These are phyloP conservation scores for Adelognathus sp. DNA, from an alignment of 2,888 invertebrate species.

Conservation along the genomic window DNA sequence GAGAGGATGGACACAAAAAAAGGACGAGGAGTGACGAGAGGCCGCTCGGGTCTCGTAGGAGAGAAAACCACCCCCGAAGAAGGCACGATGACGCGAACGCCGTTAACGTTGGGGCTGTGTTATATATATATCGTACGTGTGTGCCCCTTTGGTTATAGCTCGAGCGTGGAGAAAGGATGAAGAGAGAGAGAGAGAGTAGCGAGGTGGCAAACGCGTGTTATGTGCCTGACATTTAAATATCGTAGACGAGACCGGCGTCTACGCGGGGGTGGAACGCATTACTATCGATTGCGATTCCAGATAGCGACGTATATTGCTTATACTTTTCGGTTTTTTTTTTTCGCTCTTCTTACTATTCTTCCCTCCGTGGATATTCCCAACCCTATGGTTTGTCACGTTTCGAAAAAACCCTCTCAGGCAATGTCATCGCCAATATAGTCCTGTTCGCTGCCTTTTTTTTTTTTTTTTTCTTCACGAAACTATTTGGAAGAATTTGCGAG, in stretches of 20 bases:
- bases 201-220: slow-evolving; percentile 74
- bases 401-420: neutral
- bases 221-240: slow-evolving; percentile 80
- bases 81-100: slow-evolving; percentile 41
- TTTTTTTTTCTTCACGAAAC: no score
- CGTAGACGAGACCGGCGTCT: slow-evolving; percentile 66
- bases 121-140: slow-evolving; percentile 34
- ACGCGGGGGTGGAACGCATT: slow-evolving; percentile 48
- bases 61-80: slow-evolving; percentile 32
- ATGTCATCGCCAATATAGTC: neutral
- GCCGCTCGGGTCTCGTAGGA: slow-evolving; percentile 31
- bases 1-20: slow-evolving; percentile 30
- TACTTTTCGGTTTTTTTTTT: slow-evolving; percentile 7
- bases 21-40: slow-evolving; percentile 18
- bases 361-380: neutral
- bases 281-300: slow-evolving; percentile 74
- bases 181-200: slow-evolving; percentile 21
- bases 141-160: slow-evolving; percentile 26
- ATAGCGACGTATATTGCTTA: slow-evolving; percentile 60
- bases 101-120: slow-evolving; percentile 23
- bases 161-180: slow-evolving; percentile 29
- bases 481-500: neutral
- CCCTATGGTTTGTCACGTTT: neutral
- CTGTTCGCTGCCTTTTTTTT: neutral
- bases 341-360: neutral